Conservation (phyloP, 1,140 invertebrate genomes). For the Colletes latitarsis region DNA sequence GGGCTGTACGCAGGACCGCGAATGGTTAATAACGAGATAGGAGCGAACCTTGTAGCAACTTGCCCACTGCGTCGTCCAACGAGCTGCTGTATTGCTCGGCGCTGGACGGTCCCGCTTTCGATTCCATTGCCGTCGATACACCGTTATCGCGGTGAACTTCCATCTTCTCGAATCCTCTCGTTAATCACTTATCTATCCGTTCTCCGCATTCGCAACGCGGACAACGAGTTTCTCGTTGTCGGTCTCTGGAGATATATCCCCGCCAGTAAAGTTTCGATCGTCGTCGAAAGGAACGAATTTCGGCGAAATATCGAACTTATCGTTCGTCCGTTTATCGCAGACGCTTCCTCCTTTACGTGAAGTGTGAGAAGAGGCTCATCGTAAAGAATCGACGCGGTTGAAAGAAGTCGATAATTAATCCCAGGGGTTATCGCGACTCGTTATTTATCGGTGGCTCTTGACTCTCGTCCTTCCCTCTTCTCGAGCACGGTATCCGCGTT, state of each 20-base stretch:
- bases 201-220: constrained; percentile 28
- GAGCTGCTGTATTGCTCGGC: constrained; percentile 61
- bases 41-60: constrained; percentile 76
- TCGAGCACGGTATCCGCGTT: neutral
- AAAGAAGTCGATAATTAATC: constrained; percentile 52
- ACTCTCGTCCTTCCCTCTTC: constrained; percentile 1
- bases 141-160: constrained; percentile 59
- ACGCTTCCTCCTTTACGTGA: constrained; percentile 17
- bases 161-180: constrained; percentile 51
- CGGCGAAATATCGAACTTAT: constrained; percentile 7
- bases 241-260: neutral
- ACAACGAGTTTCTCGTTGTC: neutral
- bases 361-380: constrained; percentile 9
- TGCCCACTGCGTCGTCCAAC: constrained; percentile 78
- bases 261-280: neutral
- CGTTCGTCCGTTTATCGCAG: constrained; percentile 19
- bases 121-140: constrained; percentile 59
- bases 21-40: neutral
- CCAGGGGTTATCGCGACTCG: constrained; percentile 45
- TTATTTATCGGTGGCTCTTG: constrained; percentile 40
- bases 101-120: constrained; percentile 69
- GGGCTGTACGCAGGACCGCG: no score
- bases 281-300: constrained; percentile 2
- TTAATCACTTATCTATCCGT: constrained; percentile 2
- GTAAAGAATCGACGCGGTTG: constrained; percentile 19